Percentiles rank a stretch among this genome's conserved stretches.
phyloP scores from a whole-genome alignment of 1,140 invertebrate species.

The Leptinotarsa texana region DNA sequence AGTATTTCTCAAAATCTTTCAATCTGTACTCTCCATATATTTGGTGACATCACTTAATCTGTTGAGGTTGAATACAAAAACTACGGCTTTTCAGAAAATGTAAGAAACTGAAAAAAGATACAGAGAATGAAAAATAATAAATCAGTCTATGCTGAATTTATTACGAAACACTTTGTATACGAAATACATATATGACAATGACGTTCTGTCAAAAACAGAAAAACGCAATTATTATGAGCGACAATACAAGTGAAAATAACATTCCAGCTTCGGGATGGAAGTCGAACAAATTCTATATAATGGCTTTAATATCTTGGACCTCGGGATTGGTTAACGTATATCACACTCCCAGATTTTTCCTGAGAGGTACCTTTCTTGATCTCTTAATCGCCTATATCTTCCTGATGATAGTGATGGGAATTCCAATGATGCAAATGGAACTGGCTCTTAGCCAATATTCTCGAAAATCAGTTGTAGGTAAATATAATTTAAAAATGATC shows the following conservation, averaged over 20 bases:
- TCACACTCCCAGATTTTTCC: neutral
- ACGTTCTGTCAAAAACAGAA: no score
- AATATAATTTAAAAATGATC: neutral
- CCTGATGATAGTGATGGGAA: constrained; percentile 4
- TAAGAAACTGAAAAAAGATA: no score
- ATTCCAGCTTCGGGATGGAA: constrained; percentile 4
- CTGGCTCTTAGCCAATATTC: constrained; percentile 18
- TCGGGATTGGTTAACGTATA: constrained; percentile 9
- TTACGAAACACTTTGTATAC: no score
- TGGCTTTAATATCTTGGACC: constrained; percentile 12
- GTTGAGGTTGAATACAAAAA: no score
- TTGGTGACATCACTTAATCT: no score
- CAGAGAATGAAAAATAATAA: no score
- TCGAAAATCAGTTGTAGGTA: constrained; percentile 1
- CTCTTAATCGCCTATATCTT: neutral
- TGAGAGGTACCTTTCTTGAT: neutral
- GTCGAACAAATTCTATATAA: constrained; percentile 7
- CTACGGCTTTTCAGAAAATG: no score
- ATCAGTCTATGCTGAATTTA: no score
- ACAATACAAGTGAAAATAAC: neutral
- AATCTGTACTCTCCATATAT: no score
- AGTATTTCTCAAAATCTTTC: no score
- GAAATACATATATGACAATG: no score
- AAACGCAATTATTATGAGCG: no score
- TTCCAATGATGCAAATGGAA: constrained; percentile 13